Evolutionary conservation across 2,797 vertebrate species (phyloP), one percentile per base, ranked within the genome.

Genomic region (Hoplostethus atlanticus): DNA sequence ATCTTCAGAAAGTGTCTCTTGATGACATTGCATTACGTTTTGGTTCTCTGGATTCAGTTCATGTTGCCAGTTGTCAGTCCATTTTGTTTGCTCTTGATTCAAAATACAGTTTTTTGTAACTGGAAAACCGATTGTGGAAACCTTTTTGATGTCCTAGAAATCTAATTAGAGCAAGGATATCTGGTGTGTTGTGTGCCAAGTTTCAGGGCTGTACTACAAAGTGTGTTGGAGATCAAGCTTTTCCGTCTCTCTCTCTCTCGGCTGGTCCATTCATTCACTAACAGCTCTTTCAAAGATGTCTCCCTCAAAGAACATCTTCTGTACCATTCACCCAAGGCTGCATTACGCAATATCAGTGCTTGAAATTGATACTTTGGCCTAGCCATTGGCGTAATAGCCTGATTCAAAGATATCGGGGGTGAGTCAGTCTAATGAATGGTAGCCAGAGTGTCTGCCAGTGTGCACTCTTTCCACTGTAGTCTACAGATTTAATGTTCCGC

Each of bases 371-470:
- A 3, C 57, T 57, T 34, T 47, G 42, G 56, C 68, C 30, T 40
- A 44, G 40, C 50, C 34, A 62, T 54, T 64, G 59, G 50, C 50
- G 55, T 34, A 59, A 52, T 55, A 36, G 68, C 11, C 17, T 55
- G 46, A 58, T 81, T 30, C 62, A 42, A 46, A 80, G 64, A 70
- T 68, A 46, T 56, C 48, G 70, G 44, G 56, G 54, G 48, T 64
- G 72, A 79, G 64, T 84, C 66, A 71, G 57, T 61, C 57, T 76
- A 68, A 61, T 51, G 47, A 53, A 4, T 21, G 47, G 48, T 6
- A 64, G 64, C 64, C 64, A 57, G 52, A 59, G 5, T 6, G 56
- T 71, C 56, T 38, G 42, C 64, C 69, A 0, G 13, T 30, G 46
- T 13, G 42, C 6, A 28, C 25, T 60, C 12, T 11, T 13, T 44